Base-by-base conservation (phyloP, 2,113 vertebrate species). In the Tenebrosternarchus preto region DNA sequence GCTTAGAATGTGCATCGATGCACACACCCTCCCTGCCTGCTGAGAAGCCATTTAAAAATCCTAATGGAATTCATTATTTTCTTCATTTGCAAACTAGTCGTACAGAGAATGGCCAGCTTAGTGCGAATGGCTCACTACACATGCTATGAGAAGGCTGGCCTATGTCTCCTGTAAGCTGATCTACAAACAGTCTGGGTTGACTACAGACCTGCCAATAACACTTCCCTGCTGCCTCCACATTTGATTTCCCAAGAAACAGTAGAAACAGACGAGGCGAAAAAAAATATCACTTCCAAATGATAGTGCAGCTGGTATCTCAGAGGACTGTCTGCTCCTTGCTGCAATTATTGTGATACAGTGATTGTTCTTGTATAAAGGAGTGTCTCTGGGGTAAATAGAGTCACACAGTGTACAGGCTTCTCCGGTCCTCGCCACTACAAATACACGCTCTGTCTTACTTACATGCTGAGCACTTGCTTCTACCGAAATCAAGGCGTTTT, bases 31-130 rank as follows among this genome's bases (percentile, higher is more conserved):
- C 76, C 74, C 80, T 76, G 88, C 72, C 84, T 81, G 85, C 78
- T 82, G 88, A 81, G 87, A 89, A 87, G 83, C 90, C 85, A 87
- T 92, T 92, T 89, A 83, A 83, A 90, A 91, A 89, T 88, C 88
- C 87, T 91, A 91, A 91, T 90, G 85, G 90, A 86, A 92, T 90
- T 90, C 88, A 90, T 90, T 85, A 88, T 83, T 89, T 91, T 86
- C 78, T 88, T 90, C 77, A 88, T 90, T 89, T 90, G 87, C 85
- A 80, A 82, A 70, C 57, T 63, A 67, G 56, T 84, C 36, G 22
- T 68, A 67, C 20, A 39, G 74, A 53, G 81, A 83, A 68, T 78
- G 75, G 78, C 64, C 61, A 66, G 76, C 85, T 71, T 84, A 82
- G 77, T 68, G 78, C 67, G 76, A 84, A 78, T 83, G 56, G 82